Conservation (phyloP, 2,113 vertebrate species). For the Nerophis ophidion region DNA sequence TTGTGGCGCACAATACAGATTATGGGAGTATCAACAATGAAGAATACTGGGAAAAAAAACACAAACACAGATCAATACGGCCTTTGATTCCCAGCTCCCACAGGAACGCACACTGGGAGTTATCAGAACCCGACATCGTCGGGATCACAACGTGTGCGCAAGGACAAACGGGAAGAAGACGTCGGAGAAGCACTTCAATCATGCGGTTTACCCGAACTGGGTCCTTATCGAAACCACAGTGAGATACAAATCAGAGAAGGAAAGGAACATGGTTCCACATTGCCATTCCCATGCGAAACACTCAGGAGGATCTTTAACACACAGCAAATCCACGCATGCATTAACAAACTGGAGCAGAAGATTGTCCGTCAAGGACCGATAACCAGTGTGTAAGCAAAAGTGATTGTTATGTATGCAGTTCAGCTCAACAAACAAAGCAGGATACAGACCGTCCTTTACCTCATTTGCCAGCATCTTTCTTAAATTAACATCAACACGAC, state of each 20-base stretch:
- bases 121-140: slow-evolving; percentile 3
- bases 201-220: slow-evolving; percentile 1
- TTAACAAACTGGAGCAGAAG: background rate
- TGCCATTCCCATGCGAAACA: background rate
- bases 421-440: background rate
- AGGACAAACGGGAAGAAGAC: slow-evolving; percentile 4
- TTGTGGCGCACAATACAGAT: slow-evolving; percentile 5
- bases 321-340: too few species aligned
- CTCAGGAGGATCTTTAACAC: background rate
- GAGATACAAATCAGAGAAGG: slow-evolving; percentile 2
- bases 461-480: too few species aligned
- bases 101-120: slow-evolving; percentile 4
- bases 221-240: slow-evolving; percentile 4
- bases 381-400: too few species aligned
- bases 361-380: background rate
- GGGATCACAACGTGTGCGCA: slow-evolving; percentile 1
- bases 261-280: background rate
- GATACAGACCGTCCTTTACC: background rate
- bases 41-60: background rate
- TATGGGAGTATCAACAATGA: slow-evolving; percentile 3
- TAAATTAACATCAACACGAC: too few species aligned
- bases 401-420: background rate
- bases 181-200: slow-evolving; percentile 8
- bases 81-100: background rate
- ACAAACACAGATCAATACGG: slow-evolving; percentile 2